These are phyloP conservation scores for Chiropotes sagulatus DNA, from an alignment of 2,797 vertebrate species.

Conservation along the genomic window DNA sequence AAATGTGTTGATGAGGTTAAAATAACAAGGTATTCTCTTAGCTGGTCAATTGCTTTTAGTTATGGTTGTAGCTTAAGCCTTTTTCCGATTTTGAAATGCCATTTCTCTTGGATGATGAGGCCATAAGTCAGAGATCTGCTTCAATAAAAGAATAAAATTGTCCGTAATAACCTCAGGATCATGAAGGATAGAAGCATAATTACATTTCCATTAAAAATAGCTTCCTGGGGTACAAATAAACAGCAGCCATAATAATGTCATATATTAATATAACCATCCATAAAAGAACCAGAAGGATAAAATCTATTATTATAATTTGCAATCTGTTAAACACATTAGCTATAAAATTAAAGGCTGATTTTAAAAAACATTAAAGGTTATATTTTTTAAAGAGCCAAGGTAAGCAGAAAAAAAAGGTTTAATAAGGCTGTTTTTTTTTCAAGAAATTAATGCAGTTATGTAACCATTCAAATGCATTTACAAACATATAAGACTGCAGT, in stretches of 20 bases:
- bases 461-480: background rate
- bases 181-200: constrained; percentile 27
- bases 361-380: background rate
- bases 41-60: constrained; percentile 1
- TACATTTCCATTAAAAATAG: constrained; percentile 47
- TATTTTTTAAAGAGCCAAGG: background rate
- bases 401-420: background rate
- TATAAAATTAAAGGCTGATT: constrained; percentile 43
- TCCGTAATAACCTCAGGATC: background rate
- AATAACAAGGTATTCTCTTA: background rate
- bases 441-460: background rate
- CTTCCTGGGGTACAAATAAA: background rate
- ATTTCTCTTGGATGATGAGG: background rate
- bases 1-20: background rate
- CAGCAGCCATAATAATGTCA: background rate
- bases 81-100: background rate
- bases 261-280: background rate
- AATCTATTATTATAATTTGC: constrained; percentile 36
- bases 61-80: background rate
- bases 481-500: background rate
- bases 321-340: constrained; percentile 39
- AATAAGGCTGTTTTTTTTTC: background rate
- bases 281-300: background rate
- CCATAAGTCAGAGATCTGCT: background rate
- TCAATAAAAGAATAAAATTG: constrained; percentile 36